Evolutionary conservation across 2,113 vertebrate species (phyloP).

Genomic region (Rhynchopsitta pachyrhyncha): DNA sequence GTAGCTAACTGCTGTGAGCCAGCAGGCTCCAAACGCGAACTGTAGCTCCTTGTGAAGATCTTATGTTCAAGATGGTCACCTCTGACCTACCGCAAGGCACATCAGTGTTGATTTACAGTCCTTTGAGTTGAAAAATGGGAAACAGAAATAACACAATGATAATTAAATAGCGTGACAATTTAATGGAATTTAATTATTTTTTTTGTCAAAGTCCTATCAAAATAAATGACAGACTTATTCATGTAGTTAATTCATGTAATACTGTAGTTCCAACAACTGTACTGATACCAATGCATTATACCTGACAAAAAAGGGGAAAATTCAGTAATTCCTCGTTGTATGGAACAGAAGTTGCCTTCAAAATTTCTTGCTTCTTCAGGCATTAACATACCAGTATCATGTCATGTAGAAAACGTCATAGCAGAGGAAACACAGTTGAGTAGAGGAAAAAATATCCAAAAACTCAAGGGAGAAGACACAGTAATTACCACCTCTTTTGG

Average conservation of each 20-base stretch:
- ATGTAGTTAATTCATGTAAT: neutral
- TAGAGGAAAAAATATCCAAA: neutral
- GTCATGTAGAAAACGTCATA: neutral
- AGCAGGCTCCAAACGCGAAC: slow-evolving; percentile 41
- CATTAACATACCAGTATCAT: neutral
- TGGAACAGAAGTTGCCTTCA: neutral
- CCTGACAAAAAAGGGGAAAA: neutral
- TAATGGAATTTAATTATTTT: neutral
- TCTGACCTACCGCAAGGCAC: slow-evolving; percentile 2
- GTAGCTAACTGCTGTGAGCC: slow-evolving; percentile 38
- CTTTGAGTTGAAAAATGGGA: neutral
- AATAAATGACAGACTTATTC: neutral
- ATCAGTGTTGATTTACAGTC: neutral
- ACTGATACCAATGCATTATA: neutral
- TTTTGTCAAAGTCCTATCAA: neutral
- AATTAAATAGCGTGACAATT: neutral
- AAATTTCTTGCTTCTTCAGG: neutral
- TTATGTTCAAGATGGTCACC: neutral
- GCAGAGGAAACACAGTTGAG: neutral
- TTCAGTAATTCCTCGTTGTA: neutral
- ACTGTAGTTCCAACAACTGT: neutral
- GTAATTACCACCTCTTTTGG: neutral
- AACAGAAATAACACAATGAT: neutral
- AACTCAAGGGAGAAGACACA: neutral
- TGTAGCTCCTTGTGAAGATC: neutral